Conservation (phyloP, 2,113 vertebrate genomes). For the Tauraco erythrolophus region DNA sequence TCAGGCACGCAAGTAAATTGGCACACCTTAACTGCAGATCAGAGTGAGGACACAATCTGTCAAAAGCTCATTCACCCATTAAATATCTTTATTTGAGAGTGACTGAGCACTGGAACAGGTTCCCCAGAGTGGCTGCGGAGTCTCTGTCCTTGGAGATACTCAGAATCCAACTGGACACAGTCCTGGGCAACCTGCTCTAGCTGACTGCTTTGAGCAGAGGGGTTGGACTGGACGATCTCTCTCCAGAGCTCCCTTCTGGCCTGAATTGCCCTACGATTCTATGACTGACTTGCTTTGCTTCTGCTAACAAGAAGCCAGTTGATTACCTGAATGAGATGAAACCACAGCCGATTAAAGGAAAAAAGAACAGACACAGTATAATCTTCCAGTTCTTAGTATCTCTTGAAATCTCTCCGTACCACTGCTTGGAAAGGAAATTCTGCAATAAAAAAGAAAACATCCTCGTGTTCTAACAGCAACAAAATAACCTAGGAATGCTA, state of each 20-base stretch:
- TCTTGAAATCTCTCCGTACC: conserved; percentile 94
- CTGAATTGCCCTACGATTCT: background rate
- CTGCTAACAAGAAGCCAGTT: background rate
- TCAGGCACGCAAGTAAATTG: background rate
- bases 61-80: background rate
- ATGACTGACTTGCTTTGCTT: background rate
- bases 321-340: conserved; percentile 92
- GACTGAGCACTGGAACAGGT: background rate
- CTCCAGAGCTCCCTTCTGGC: background rate
- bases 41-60: background rate
- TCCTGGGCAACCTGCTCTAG: background rate
- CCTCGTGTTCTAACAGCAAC: background rate
- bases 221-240: background rate
- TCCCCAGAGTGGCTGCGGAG: background rate
- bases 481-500: background rate
- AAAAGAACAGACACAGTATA: conserved; percentile 89
- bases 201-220: background rate
- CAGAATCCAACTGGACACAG: background rate
- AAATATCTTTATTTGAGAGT: background rate
- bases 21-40: background rate
- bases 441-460: conserved; percentile 25
- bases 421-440: conserved; percentile 88
- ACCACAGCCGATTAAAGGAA: conserved; percentile 89
- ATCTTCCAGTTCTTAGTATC: conserved; percentile 94
- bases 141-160: background rate